A percentile compares a stretch with the other conserved stretches of the same genome.
These are phyloP conservation scores for Aporrectodea caliginosa DNA, from an alignment of 1,140 invertebrate species.

Conservation along the genomic window DNA sequence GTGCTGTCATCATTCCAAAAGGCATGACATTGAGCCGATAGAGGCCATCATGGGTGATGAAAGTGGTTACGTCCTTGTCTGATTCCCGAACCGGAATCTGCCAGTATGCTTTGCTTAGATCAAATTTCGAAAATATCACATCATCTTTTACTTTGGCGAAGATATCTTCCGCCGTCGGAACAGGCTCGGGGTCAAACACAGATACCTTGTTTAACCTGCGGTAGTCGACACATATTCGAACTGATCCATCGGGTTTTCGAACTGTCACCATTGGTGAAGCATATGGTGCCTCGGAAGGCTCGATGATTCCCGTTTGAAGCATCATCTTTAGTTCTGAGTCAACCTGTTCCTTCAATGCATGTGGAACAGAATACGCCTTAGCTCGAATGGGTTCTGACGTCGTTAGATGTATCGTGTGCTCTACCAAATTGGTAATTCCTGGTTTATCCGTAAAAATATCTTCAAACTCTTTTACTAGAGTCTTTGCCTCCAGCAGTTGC, in stretches of 20 bases:
- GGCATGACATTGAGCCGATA: slow-evolving; percentile 11
- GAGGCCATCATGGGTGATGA: slow-evolving; percentile 14
- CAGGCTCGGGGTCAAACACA: slow-evolving; percentile 27
- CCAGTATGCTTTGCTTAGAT: slow-evolving; percentile 8
- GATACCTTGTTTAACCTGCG: slow-evolving; percentile 29
- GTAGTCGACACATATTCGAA: slow-evolving; percentile 30
- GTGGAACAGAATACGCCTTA: not conserved
- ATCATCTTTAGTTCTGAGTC: slow-evolving; percentile 25
- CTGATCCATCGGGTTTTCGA: slow-evolving; percentile 23
- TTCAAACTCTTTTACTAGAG: slow-evolving; percentile 3
- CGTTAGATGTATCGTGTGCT: not conserved
- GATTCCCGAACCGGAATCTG: slow-evolving; percentile 7
- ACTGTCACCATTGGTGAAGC: slow-evolving; percentile 29
- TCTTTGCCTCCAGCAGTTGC: not conserved
- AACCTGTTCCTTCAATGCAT: not conserved
- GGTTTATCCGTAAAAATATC: slow-evolving; percentile 12
- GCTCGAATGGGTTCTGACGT: not conserved
- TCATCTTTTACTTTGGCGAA: slow-evolving; percentile 9
- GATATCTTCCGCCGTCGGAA: slow-evolving; percentile 3
- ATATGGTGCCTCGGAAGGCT: slow-evolving; percentile 29
- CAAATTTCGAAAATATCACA: slow-evolving; percentile 16
- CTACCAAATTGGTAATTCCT: not conserved
- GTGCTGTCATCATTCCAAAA: slow-evolving; percentile 12
- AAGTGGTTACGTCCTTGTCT: slow-evolving; percentile 4
- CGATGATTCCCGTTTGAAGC: slow-evolving; percentile 29